Conservation (phyloP, 1,140 invertebrate species). For the Conus betulinus region DNA sequence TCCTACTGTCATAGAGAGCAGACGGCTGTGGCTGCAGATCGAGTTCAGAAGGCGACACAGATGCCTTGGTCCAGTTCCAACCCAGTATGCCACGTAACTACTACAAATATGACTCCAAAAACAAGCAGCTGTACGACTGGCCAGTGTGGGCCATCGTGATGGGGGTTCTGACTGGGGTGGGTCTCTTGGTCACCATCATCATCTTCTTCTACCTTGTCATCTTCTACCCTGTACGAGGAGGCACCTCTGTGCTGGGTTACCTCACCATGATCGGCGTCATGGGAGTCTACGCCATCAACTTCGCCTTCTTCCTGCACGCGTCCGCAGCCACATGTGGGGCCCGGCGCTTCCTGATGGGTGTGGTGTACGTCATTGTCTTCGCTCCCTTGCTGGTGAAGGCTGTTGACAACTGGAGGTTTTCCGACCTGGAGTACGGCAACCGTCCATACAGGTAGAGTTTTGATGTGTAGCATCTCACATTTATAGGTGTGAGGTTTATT, state of each 20-base stretch:
- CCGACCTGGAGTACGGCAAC: slow-evolving; percentile 59
- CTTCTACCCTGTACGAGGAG: slow-evolving; percentile 73
- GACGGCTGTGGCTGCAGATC: slow-evolving; percentile 33
- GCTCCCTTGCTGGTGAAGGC: slow-evolving; percentile 77
- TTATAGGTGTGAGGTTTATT: background rate
- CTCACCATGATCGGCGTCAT: slow-evolving; percentile 77
- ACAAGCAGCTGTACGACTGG: slow-evolving; percentile 59
- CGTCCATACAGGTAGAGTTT: slow-evolving; percentile 51
- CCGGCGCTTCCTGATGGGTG: slow-evolving; percentile 72
- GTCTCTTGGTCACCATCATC: slow-evolving; percentile 71
- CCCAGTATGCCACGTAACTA: slow-evolving; percentile 62
- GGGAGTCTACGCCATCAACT: slow-evolving; percentile 76
- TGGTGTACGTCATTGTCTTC: slow-evolving; percentile 77
- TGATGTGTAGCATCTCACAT: background rate
- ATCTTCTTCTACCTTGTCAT: slow-evolving; percentile 76
- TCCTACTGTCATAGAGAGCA: slow-evolving; percentile 35
- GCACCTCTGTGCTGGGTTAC: slow-evolving; percentile 77
- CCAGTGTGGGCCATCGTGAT: slow-evolving; percentile 72
- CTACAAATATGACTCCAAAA: slow-evolving; percentile 54
- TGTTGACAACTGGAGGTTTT: slow-evolving; percentile 74
- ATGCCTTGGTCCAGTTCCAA: background rate
- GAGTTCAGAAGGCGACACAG: background rate
- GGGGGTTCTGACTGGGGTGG: slow-evolving; percentile 70
- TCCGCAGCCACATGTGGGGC: slow-evolving; percentile 73
- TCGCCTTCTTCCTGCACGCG: slow-evolving; percentile 77